Percentiles rank a stretch among this genome's conserved stretches.
phyloP scores from a whole-genome alignment of 2,888 invertebrate species.

The Leucophenga maculata region DNA sequence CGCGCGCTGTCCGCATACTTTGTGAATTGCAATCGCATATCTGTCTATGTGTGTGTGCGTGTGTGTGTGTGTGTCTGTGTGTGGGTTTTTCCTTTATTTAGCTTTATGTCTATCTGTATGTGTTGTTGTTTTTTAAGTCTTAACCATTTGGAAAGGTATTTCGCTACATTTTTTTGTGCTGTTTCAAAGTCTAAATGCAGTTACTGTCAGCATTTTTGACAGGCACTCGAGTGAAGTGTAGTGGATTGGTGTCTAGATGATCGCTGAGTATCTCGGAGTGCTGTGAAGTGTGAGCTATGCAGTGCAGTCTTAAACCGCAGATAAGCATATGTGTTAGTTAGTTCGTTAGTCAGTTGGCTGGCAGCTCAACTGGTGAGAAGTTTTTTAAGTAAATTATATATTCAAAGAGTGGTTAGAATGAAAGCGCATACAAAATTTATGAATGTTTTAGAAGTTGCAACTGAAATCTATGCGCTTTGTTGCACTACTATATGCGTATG shows the following conservation, averaged over 20 bases:
- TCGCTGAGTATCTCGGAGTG: background rate
- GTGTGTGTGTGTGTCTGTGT: constrained; percentile 28
- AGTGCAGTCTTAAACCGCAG: background rate
- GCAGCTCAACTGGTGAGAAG: constrained; percentile 5
- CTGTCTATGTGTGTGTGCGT: constrained; percentile 45
- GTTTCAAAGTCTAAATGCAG: constrained; percentile 13
- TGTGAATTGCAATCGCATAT: constrained; percentile 45
- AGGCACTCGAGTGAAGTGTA: background rate
- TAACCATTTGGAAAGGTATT: constrained; percentile 11
- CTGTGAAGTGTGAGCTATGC: background rate
- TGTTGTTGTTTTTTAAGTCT: no score
- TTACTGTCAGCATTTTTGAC: constrained; percentile 25
- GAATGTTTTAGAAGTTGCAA: no score
- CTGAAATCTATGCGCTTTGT: no score
- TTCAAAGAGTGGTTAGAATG: no score
- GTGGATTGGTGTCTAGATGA: background rate
- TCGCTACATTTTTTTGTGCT: background rate
- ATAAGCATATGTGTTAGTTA: constrained; percentile 17
- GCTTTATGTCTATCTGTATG: constrained; percentile 47
- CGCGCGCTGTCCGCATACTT: constrained; percentile 29
- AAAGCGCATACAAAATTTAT: no score
- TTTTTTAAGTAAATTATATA: background rate
- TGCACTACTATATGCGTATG: no score
- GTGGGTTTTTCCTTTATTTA: constrained; percentile 47
- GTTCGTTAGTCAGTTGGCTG: constrained; percentile 12